Base-by-base conservation (phyloP, 2,888 invertebrate species). In the Anagyrus pseudococci region DNA sequence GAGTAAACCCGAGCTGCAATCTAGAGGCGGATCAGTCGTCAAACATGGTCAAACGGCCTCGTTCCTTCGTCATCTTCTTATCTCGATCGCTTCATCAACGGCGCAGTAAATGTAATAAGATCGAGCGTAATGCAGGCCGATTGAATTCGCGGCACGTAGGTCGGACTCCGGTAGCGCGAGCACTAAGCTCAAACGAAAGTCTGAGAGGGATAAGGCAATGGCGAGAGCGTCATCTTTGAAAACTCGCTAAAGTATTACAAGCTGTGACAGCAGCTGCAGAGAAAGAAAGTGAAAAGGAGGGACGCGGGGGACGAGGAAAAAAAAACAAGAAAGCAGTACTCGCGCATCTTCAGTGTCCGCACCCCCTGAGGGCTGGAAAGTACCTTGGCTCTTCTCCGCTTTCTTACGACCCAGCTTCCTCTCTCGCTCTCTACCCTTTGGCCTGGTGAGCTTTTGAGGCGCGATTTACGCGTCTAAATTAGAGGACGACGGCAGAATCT, bases 101-200 rank as follows among this genome's bases (percentile, higher is more conserved):
- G 44, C 22, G 40, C 43, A 52, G 55, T 56, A 56, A 48, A 56
- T 58, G 66, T 62, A 66, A 66, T 58, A 47, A 62, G 55, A 66
- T 58, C 58, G 25, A 13, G 55, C 58, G 29, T 20, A 44, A 20
- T 13, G 55, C 55, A 44, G 47, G 37, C 26, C 44, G 23, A 66
- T 60, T 60, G 57, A 40, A 60, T 63, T 53, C 60, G 13, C 17
- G 17, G 66, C 63, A 66, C 64, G 63, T 64, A 52, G 26, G 15
- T n/a, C 19, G 22, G n/a, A 46, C 22, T 2, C 25, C 10, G 37
- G 47, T 7, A 22, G 47, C 46, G 37, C 47, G 33, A 62, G 46
- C n/a, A n/a, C n/a, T n/a, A n/a, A n/a, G n/a, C n/a, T n/a, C n/a
- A n/a, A n/a, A n/a, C 25, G 52, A 40, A 59, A 29, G 33, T 25